phyloP scores from a whole-genome alignment of 2,797 vertebrate species.

The Masticophis lateralis region DNA sequence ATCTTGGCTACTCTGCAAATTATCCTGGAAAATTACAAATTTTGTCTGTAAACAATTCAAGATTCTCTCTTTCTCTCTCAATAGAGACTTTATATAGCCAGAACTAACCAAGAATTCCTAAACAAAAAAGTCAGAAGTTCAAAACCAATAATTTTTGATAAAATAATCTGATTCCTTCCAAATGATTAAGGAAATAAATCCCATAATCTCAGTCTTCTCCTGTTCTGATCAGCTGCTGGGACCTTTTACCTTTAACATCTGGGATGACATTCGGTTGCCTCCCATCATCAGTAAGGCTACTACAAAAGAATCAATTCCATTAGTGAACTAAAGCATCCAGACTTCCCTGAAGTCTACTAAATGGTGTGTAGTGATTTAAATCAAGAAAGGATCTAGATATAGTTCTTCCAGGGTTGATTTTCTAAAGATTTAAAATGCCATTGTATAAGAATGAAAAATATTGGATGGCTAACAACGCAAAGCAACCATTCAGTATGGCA shows the following conservation, averaged over 20 bases:
- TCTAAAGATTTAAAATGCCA: conserved; percentile 36
- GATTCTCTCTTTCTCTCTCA: not conserved
- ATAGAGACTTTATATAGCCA: not conserved
- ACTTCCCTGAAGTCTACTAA: not conserved
- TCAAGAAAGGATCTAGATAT: conserved; percentile 3
- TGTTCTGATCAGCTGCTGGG: not conserved
- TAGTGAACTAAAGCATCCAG: not conserved
- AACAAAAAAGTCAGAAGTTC: not conserved
- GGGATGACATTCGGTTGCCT: not conserved
- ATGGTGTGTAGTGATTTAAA: not conserved
- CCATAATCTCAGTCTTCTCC: not conserved
- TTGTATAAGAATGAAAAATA: conserved; percentile 22
- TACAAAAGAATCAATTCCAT: not conserved
- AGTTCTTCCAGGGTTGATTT: conserved; percentile 15
- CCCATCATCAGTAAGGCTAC: not conserved
- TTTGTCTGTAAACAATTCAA: not conserved
- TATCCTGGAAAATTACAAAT: not conserved
- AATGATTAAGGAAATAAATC: not conserved
- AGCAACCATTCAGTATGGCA: conserved; percentile 19
- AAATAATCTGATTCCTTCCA: not conserved
- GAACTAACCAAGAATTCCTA: not conserved
- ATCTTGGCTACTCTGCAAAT: not conserved
- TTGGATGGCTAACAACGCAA: conserved; percentile 16
- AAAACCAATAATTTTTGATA: not conserved
- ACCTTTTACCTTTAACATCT: not conserved